Conservation (phyloP, 2,113 vertebrate species). For the Dromiciops gliroides region DNA sequence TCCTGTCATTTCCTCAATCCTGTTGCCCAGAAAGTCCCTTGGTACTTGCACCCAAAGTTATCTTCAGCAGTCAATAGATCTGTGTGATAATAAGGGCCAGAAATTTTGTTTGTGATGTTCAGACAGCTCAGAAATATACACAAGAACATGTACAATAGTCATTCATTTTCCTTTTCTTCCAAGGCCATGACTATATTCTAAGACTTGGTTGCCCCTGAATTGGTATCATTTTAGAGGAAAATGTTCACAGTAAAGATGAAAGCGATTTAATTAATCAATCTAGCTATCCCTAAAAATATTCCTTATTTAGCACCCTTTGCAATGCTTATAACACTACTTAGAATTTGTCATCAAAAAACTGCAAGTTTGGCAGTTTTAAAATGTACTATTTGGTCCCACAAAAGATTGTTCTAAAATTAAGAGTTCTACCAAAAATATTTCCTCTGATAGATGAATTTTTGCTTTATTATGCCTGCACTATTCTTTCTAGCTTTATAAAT, state of each 20-base stretch:
- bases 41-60: neutral
- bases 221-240: neutral
- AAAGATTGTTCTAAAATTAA: neutral
- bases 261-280: neutral
- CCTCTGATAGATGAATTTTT: neutral
- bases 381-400: neutral
- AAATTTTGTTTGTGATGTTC: neutral
- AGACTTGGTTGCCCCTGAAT: neutral
- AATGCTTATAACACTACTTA: neutral
- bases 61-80: neutral
- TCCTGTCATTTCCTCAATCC: neutral
- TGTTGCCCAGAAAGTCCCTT: fast-evolving
- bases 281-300: neutral
- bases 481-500: neutral
- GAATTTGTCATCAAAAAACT: neutral
- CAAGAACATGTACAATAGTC: neutral
- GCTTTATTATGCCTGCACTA: neutral
- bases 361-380: neutral
- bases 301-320: neutral
- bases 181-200: neutral
- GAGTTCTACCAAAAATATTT: neutral
- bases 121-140: neutral
- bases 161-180: neutral
- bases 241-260: slow-evolving; percentile 12
- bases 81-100: neutral